Conservation (phyloP, 2,888 invertebrate species). For the Ochropacha duplaris region DNA sequence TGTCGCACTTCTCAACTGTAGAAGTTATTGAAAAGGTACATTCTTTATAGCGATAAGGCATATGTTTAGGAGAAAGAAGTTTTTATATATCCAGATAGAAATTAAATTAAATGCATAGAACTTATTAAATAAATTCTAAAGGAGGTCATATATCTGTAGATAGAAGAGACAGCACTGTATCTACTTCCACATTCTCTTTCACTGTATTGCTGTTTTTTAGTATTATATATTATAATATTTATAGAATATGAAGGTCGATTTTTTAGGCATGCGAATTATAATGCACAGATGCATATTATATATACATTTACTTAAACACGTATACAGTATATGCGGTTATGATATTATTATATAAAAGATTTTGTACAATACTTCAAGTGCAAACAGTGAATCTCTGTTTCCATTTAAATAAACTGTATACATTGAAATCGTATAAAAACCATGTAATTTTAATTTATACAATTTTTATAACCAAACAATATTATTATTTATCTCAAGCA, state of each 20-base stretch:
- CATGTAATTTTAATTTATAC: background rate
- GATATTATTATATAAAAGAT: slow-evolving; percentile 2
- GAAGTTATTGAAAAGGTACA: background rate
- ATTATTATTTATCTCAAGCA: no score
- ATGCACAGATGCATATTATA: background rate
- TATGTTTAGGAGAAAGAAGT: background rate
- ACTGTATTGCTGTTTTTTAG: no score
- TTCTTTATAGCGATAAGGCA: background rate
- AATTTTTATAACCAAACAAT: no score
- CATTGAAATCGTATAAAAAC: background rate
- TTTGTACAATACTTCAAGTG: slow-evolving; percentile 8
- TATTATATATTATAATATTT: background rate
- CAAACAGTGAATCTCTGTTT: slow-evolving; percentile 3
- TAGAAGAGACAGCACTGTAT: no score
- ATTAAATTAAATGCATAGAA: no score
- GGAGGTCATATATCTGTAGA: no score
- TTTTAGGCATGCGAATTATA: background rate
- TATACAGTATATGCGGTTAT: background rate
- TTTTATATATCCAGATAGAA: no score
- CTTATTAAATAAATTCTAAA: no score
- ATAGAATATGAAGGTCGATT: background rate
- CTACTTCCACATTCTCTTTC: no score
- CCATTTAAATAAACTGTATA: background rate
- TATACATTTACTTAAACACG: background rate
- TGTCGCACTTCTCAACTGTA: background rate